Conservation (phyloP, 2,113 vertebrate genomes). For the Burhinus bistriatus region DNA sequence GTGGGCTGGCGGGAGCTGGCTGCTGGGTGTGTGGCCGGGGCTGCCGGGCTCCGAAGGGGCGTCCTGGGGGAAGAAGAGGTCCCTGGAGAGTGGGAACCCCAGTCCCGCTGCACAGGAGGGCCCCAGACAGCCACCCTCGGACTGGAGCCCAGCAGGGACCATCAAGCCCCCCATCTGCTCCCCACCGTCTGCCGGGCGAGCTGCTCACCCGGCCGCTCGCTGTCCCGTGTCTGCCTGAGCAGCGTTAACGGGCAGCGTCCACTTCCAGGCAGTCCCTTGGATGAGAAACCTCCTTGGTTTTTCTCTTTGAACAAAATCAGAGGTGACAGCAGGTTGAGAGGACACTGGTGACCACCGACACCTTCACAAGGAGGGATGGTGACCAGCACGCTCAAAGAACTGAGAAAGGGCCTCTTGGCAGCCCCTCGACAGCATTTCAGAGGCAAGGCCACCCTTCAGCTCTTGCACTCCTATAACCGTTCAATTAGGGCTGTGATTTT, state of each 20-base stretch:
- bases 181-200: neutral
- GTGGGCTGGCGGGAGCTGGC: conserved; percentile 55
- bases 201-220: rapidly evolving
- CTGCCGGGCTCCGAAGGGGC: conserved; percentile 80
- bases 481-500: neutral
- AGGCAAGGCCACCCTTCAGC: neutral
- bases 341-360: neutral
- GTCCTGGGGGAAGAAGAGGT: conserved; percentile 68
- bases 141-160: neutral
- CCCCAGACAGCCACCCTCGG: rapidly evolving
- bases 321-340: neutral
- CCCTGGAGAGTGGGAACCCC: neutral
- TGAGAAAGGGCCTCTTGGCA: neutral
- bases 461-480: neutral
- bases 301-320: neutral
- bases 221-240: rapidly evolving
- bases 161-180: rapidly evolving
- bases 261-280: rapidly evolving
- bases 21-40: conserved; percentile 68
- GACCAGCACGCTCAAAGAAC: neutral
- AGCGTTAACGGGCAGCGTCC: rapidly evolving
- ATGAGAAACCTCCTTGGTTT: neutral
- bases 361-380: neutral
- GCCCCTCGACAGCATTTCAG: neutral
- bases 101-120: neutral